These are phyloP conservation scores for Epizoanthus ramosus DNA, from an alignment of 92 coral and sea anemone genomes.

Conservation along the genomic window DNA sequence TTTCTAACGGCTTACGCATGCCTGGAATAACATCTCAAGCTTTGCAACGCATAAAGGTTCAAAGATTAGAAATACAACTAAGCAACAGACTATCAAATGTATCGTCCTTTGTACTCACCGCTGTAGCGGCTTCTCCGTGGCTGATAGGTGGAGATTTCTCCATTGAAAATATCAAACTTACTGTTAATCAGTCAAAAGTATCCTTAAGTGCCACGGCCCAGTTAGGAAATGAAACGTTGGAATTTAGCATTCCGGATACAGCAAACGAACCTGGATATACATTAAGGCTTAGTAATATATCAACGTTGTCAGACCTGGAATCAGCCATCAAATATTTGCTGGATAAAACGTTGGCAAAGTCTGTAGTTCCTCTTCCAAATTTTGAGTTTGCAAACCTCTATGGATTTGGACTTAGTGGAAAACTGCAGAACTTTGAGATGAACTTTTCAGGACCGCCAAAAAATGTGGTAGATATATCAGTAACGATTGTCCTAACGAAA, in stretches of 20 bases:
- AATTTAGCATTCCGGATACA: neutral
- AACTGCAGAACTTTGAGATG: constrained; percentile 31
- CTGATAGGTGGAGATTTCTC: constrained; percentile 25
- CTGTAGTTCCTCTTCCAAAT: constrained; percentile 38
- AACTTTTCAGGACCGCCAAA: constrained; percentile 17
- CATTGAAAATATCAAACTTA: constrained; percentile 19
- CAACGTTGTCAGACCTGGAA: constrained; percentile 24
- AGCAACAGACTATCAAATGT: constrained; percentile 24
- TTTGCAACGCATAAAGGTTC: constrained; percentile 15
- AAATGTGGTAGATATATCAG: constrained; percentile 20
- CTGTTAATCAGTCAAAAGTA: constrained; percentile 22
- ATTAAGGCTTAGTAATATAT: constrained; percentile 1
- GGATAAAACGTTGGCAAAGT: constrained; percentile 13
- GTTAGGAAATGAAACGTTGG: constrained; percentile 15
- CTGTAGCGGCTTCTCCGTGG: constrained; percentile 37
- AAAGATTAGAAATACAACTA: constrained; percentile 23
- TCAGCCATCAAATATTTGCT: constrained; percentile 3
- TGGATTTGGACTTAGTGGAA: constrained; percentile 38
- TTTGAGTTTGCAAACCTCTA: constrained; percentile 42
- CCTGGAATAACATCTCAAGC: constrained; percentile 43
- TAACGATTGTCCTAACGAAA: constrained; percentile 27
- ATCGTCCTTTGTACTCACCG: constrained; percentile 26
- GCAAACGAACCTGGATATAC: constrained; percentile 22
- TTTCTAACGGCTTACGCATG: constrained; percentile 18
- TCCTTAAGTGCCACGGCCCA: constrained; percentile 9